Evolutionary conservation across 2,888 invertebrate genomes (phyloP), one percentile per base, ranked within the genome.

Genomic region (Creontiades dilutus): DNA sequence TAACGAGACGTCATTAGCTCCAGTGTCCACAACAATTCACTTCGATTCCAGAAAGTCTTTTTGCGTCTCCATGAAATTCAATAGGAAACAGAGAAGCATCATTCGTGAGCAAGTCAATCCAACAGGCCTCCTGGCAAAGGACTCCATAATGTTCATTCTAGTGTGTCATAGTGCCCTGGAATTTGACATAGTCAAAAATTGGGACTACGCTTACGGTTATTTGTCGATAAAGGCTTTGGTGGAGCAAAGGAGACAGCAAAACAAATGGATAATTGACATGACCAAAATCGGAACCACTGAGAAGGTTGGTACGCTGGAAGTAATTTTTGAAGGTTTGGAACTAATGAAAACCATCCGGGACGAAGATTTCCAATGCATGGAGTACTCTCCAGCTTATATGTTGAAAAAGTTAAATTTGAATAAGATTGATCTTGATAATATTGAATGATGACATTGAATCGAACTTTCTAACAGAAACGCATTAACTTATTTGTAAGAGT

Each of bases 131-230:
- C 82, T 82, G 5, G 82, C 82, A 27, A 82, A 82, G 23, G 52
- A 82, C 52, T 7, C 19, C 48, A 48, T 82, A 7, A 52, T 82
- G 82, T 82, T 82, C 23, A 82, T 82, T 82, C 23, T 82, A 11
- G 82, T 82, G 16, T 82, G 82, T 52, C 82, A 82, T 0, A 52
- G 52, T 0, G 47, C 82, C 12, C 82, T 52, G 23, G 82, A 82
- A 23, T 47, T 19, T 27, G 47, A 82, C 52, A 48, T 82, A 16
- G 19, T 52, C 23, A 82, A 82, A 27, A 82, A 82, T 52, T 52
- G 82, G 52, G 82, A 82, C 47, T 82, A 19, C 52, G 82, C 47
- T 0, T 82, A 52, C 19, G 82, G 82, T 0, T 52, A 47, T 48
- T 23, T 82, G 14, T 52, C 82, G 4, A 52, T 82, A 52, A 82